Percentiles rank a stretch among this genome's conserved stretches.
These are phyloP conservation scores for Xestoiulus laeticollis DNA, from an alignment of 2,888 invertebrate genomes.

Conservation along the genomic window DNA sequence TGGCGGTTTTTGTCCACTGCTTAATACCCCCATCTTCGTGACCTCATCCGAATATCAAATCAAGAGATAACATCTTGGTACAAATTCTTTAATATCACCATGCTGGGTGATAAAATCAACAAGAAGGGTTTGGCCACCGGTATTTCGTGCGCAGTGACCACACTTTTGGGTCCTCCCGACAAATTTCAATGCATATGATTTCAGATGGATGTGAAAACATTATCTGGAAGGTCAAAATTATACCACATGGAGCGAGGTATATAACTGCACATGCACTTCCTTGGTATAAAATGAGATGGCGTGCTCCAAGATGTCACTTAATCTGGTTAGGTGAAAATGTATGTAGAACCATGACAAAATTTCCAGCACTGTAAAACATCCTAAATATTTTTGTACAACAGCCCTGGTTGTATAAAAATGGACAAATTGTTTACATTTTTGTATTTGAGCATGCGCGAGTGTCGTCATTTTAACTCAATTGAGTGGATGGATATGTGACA, in stretches of 20 bases:
- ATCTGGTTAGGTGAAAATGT: no score
- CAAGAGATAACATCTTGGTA: background rate
- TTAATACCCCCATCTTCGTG: background rate
- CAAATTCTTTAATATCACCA: conserved; percentile 10
- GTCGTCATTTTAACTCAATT: no score
- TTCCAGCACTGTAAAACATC: no score
- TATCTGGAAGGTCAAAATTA: background rate
- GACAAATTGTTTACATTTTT: no score
- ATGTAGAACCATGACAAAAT: no score
- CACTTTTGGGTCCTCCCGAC: background rate
- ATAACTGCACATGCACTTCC: background rate
- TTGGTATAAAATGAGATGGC: background rate
- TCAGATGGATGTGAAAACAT: background rate
- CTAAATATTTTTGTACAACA: no score
- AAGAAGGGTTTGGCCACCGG: background rate
- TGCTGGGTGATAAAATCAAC: background rate
- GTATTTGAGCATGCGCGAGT: no score
- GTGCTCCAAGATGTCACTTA: no score
- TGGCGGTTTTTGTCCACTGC: background rate
- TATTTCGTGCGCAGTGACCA: background rate
- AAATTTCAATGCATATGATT: background rate
- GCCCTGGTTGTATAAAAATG: no score
- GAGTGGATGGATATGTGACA: no score
- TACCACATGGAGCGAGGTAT: background rate
- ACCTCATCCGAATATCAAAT: background rate